Conservation (phyloP, 1,140 invertebrate genomes). For the Protaetia brevitarsis region DNA sequence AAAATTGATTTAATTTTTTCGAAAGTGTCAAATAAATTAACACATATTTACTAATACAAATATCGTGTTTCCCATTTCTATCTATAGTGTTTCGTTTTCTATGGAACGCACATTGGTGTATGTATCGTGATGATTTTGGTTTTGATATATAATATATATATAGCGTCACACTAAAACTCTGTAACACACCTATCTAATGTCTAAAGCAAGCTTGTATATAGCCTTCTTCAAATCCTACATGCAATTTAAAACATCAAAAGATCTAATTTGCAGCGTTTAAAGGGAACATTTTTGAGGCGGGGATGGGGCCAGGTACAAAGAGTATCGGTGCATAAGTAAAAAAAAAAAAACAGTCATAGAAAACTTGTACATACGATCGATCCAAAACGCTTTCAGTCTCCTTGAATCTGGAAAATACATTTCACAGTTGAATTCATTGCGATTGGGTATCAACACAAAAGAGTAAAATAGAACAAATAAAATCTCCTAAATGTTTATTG, state of each 20-base stretch:
- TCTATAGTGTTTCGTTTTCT: too few species aligned
- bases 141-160: too few species aligned
- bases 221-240: background rate
- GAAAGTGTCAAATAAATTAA: too few species aligned
- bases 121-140: too few species aligned
- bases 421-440: background rate
- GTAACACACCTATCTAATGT: slow-evolving; percentile 2
- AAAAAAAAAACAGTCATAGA: slow-evolving; percentile 24
- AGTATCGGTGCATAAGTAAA: background rate
- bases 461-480: background rate
- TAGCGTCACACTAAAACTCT: too few species aligned
- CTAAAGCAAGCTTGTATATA: slow-evolving; percentile 11
- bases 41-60: too few species aligned
- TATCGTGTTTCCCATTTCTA: too few species aligned
- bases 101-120: too few species aligned
- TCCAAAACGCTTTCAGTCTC: slow-evolving; percentile 78
- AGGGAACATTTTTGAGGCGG: background rate
- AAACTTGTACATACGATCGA: slow-evolving; percentile 72
- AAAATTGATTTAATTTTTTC: too few species aligned
- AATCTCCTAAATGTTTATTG: too few species aligned
- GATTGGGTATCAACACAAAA: background rate
- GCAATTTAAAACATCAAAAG: slow-evolving; percentile 4
- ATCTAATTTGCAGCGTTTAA: background rate
- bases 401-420: slow-evolving; percentile 78
- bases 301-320: background rate